phyloP scores from a whole-genome alignment of 2,888 invertebrate genomes.

The Baccha elongata region DNA sequence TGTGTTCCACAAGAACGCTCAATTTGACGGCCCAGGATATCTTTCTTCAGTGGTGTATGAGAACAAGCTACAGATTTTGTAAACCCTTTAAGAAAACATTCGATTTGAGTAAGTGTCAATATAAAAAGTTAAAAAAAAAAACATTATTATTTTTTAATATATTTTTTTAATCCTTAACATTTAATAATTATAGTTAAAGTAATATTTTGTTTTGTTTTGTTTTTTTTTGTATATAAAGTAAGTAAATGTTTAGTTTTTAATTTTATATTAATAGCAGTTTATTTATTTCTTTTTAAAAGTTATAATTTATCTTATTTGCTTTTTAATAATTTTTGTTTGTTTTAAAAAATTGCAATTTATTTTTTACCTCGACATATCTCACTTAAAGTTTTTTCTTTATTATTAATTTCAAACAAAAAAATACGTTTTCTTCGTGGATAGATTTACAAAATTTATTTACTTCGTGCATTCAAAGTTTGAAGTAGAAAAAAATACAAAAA shows the following conservation, averaged over 20 bases:
- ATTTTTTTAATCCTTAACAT: conserved; percentile 70
- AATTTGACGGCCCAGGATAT: no score
- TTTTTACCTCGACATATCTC: conserved; percentile 21
- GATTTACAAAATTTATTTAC: conserved; percentile 36
- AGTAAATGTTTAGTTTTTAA: conserved; percentile 70
- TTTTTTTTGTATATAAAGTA: conserved; percentile 70
- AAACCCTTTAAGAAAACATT: no score
- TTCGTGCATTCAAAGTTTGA: conserved; percentile 47
- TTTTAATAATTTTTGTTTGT: conserved; percentile 69
- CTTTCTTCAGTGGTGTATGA: no score
- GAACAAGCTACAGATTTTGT: no score
- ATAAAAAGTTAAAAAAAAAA: no score
- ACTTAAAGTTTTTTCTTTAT: conserved; percentile 14
- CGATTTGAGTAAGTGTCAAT: no score
- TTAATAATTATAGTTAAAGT: conserved; percentile 69
- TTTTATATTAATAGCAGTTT: conserved; percentile 64
- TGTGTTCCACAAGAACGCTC: no score
- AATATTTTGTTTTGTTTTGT: no score
- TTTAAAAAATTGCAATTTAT: conserved; percentile 65
- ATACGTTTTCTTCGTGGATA: conserved; percentile 3
- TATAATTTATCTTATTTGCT: conserved; percentile 57
- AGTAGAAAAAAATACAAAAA: conserved; percentile 39
- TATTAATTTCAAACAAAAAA: conserved; percentile 28
- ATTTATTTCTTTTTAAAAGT: conserved; percentile 33
- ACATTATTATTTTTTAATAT: conserved; percentile 31